phyloP scores from a whole-genome alignment of 2,888 invertebrate genomes.

The Epinotia ramella region DNA sequence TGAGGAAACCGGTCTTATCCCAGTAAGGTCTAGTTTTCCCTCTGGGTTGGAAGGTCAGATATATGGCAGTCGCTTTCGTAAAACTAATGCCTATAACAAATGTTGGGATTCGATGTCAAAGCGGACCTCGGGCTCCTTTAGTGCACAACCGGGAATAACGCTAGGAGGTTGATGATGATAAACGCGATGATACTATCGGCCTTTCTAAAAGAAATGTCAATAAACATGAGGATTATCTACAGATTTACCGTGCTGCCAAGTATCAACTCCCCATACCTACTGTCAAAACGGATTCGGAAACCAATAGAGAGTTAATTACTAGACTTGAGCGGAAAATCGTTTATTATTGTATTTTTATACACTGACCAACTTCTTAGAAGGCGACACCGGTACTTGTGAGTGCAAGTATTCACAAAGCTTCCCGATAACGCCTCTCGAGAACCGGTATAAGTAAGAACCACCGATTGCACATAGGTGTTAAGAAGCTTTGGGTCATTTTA shows the following conservation, averaged over 20 bases:
- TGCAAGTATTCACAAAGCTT: neutral
- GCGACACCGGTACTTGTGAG: neutral
- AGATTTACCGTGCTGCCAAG: neutral
- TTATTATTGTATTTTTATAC: conserved; percentile 6
- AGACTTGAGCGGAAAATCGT: conserved; percentile 9
- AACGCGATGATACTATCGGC: no score
- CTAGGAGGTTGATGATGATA: no score
- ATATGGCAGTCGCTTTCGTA: no score
- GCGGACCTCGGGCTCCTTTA: no score
- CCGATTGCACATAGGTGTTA: neutral
- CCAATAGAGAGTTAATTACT: conserved; percentile 9
- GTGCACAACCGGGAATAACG: no score
- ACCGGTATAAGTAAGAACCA: neutral
- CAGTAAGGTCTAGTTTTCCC: no score
- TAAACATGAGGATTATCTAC: no score
- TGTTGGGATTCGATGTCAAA: no score
- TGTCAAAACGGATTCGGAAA: neutral
- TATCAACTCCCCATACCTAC: neutral
- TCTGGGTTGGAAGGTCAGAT: no score
- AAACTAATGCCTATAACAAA: no score
- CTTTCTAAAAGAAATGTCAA: no score
- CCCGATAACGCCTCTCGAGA: neutral
- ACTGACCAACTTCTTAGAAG: neutral
- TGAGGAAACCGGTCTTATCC: no score
- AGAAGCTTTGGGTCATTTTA: neutral